Evolutionary conservation across 2,888 invertebrate genomes (phyloP).

Genomic region (Ochropleura plecta): DNA sequence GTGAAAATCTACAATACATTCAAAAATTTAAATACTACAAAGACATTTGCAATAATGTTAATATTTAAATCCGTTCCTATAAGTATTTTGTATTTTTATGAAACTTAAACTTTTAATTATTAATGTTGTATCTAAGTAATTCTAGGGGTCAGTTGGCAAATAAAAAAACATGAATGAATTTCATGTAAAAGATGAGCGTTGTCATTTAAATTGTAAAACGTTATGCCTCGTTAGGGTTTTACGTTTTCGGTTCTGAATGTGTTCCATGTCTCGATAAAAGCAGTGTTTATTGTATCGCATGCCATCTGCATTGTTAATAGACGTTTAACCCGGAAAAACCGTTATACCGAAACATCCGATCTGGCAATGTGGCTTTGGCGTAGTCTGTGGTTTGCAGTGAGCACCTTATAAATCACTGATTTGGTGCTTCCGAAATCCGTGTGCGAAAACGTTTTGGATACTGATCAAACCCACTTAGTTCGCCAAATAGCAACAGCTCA

Average conservation of each 20-base stretch:
- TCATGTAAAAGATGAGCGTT: not conserved
- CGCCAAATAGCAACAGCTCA: not conserved
- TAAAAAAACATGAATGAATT: not conserved
- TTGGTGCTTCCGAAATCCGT: not conserved
- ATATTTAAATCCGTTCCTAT: not conserved
- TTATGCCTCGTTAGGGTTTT: conserved; percentile 23
- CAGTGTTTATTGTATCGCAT: conserved; percentile 13
- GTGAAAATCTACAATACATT: not conserved
- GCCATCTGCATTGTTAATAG: conserved; percentile 4
- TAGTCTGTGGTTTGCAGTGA: conserved; percentile 24
- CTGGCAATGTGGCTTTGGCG: not conserved
- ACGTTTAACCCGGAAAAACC: conserved; percentile 4
- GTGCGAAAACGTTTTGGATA: not conserved
- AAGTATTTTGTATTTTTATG: conserved; percentile 56
- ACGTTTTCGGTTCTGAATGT: conserved; percentile 30
- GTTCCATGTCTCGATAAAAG: not conserved
- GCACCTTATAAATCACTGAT: conserved; percentile 19
- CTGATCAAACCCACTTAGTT: conserved; percentile 1
- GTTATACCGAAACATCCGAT: not conserved
- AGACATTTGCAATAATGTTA: not conserved
- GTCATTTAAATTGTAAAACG: conserved; percentile 31
- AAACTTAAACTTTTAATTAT: conserved; percentile 41
- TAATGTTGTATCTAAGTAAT: conserved; percentile 43
- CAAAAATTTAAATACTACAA: not conserved
- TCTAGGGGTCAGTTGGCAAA: conserved; percentile 57